These are phyloP conservation scores for Graptemys geographica DNA, from an alignment of 2,797 vertebrate genomes.

Conservation along the genomic window DNA sequence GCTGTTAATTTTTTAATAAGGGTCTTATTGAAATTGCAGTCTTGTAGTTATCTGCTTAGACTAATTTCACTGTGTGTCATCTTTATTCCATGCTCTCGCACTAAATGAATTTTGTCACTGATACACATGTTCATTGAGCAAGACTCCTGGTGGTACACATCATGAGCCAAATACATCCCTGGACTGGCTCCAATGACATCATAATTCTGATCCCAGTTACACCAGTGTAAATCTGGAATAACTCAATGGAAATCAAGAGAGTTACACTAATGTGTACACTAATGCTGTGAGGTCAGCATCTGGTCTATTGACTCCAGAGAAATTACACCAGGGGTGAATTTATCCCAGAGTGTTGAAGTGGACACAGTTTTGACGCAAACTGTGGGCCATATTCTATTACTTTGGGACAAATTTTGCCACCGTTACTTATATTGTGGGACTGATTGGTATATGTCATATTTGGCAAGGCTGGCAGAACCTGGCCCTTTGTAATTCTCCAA, in stretches of 20 bases:
- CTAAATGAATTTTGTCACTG: neutral
- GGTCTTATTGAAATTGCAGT: neutral
- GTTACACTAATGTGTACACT: neutral
- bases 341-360: neutral
- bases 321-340: neutral
- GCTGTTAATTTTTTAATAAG: neutral
- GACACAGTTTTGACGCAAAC: neutral
- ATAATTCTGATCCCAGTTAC: neutral
- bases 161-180: neutral
- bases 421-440: neutral
- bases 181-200: neutral
- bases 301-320: neutral
- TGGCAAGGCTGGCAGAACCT: neutral
- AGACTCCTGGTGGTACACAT: neutral
- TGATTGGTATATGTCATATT: neutral
- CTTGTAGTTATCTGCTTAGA: neutral
- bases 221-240: neutral
- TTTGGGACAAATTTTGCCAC: neutral
- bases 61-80: neutral
- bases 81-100: neutral
- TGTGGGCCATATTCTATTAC: neutral
- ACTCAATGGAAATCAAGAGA: neutral
- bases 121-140: neutral
- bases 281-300: neutral
- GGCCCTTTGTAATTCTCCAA: rapidly evolving